phyloP scores from a whole-genome alignment of 2,888 invertebrate genomes.

The Isoperla grammatica region DNA sequence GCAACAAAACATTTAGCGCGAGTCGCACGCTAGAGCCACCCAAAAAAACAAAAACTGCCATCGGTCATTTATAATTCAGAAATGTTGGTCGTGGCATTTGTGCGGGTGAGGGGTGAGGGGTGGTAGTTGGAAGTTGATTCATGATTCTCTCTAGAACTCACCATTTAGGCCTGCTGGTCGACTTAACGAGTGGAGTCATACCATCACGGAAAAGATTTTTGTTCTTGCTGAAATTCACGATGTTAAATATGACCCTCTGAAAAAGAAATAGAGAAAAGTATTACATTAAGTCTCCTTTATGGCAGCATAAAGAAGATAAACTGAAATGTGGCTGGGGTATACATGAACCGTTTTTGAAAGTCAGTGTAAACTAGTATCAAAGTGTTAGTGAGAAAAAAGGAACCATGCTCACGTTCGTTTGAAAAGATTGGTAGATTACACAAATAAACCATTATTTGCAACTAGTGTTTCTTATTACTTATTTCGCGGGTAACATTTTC shows the following conservation, averaged over 20 bases:
- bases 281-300: background rate
- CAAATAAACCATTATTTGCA: background rate
- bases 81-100: too few relatives aligned
- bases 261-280: constrained; percentile 38
- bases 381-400: background rate
- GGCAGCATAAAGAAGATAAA: background rate
- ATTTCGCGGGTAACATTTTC: too few relatives aligned
- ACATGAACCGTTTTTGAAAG: background rate
- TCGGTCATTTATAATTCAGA: too few relatives aligned
- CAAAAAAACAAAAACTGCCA: too few relatives aligned
- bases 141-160: constrained; percentile 44
- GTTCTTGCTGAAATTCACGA: constrained; percentile 93
- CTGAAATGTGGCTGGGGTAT: background rate
- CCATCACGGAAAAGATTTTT: constrained; percentile 82
- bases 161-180: constrained; percentile 88
- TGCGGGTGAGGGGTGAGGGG: background rate
- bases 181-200: constrained; percentile 91
- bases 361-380: background rate
- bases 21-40: too few relatives aligned
- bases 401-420: background rate
- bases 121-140: background rate
- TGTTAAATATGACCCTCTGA: constrained; percentile 91
- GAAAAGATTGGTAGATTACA: background rate
- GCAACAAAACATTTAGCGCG: too few relatives aligned
- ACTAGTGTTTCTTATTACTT: too few relatives aligned